phyloP scores from a whole-genome alignment of 2,797 vertebrate genomes.

The Poeciliopsis presidionis region DNA sequence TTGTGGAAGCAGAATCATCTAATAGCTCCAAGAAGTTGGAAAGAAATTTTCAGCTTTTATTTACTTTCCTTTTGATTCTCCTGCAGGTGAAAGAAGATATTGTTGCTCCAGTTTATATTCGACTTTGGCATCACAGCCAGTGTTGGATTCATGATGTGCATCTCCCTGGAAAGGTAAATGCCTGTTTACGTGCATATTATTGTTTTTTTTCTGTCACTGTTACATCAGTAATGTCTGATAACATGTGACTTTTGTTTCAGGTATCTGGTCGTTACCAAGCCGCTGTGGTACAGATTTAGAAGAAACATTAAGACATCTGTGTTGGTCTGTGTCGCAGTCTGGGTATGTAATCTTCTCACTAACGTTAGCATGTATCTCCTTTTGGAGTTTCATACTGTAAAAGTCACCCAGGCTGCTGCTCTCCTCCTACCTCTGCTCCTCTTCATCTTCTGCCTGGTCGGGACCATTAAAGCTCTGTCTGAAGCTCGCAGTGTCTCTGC shows the following conservation, averaged over 20 bases:
- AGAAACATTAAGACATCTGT: not conserved
- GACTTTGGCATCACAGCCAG: not conserved
- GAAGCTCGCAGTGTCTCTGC: not conserved
- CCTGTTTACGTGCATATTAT: not conserved
- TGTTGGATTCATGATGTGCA: conserved; percentile 2
- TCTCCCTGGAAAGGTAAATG: not conserved
- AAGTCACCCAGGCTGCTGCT: too few species aligned
- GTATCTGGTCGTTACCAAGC: conserved; percentile 19
- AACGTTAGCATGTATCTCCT: too few species aligned
- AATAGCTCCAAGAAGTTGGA: not conserved
- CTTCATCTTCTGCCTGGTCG: not conserved
- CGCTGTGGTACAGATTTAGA: conserved; percentile 19
- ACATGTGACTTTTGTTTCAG: not conserved
- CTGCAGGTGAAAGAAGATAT: not conserved
- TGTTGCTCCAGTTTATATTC: not conserved
- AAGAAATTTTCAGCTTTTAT: not conserved
- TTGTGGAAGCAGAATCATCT: not conserved
- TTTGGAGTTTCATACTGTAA: too few species aligned
- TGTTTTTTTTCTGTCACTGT: not conserved
- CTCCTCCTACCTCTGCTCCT: accelerated
- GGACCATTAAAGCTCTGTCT: conserved; percentile 1
- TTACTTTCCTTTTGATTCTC: not conserved
- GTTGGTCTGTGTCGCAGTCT: not conserved
- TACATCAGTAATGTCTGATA: not conserved
- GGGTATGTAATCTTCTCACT: conserved; percentile 2